Evolutionary conservation across 1,140 invertebrate genomes (phyloP), one percentile per base, ranked within the genome.

Genomic region (Telenomus remus): DNA sequence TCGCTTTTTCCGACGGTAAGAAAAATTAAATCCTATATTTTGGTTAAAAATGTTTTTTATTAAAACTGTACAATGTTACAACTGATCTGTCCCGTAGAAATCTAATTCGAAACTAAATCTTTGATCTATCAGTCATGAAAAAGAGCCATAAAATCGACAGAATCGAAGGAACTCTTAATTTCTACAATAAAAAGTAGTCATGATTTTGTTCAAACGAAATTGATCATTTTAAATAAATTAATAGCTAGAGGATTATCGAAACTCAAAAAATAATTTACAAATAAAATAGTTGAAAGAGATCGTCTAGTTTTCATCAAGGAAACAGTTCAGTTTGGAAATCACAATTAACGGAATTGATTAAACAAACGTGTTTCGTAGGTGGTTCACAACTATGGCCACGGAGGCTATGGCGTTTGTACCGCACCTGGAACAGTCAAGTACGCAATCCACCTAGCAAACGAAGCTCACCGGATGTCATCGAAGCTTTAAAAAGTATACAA

Each of bases 331-430:
- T 27, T 27, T 27, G 19, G 48, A 61, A 68, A 68, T 73, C 46
- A 75, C 50, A 57, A 64, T 8, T 27, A 50, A 54, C 43, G 37
- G 14, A 53, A 65, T 71, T 13, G 9, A 64, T 43, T 56, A 39
- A 51, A 61, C 15, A 9, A 27, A n/a, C 11, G 6, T 57, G 14
- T 72, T 57, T n/a, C 33, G 2, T 91, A 93, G 89, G 84, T 96
- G 11, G 92, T 98, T 0, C 96, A 98, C 84, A 96, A 97, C 85
- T 98, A 98, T 83, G 97, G 96, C 3, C 96, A 98, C 82, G 95
- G 96, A 1, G 95, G 95, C 3, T 95, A 97, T 85, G 96, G 97
- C 5, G 92, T 98, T 0, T 93, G 93, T 59, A 92, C 94, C 34
- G 94, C 95, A 8, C 96, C 96, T 11, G 96, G 96, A 34, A 96